Percentiles rank a stretch among this genome's conserved stretches.
These are phyloP conservation scores for Barbus barbus DNA, from an alignment of 2,113 vertebrate genomes.

Conservation along the genomic window DNA sequence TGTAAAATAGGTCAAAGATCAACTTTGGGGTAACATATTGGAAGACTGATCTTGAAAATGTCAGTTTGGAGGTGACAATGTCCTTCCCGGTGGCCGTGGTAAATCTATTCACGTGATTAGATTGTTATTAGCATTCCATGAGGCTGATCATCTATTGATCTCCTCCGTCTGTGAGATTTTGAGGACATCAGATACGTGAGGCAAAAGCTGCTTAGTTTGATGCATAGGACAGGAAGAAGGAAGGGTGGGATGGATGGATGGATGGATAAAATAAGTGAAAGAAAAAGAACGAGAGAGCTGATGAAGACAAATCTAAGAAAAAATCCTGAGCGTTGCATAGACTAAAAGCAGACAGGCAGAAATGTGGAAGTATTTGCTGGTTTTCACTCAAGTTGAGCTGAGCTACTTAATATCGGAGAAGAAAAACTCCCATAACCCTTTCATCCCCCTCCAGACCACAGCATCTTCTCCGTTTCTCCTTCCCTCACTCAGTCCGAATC, in stretches of 20 bases:
- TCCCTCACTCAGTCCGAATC: constrained; percentile 19
- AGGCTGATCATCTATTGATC: constrained; percentile 76
- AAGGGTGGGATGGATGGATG: constrained; percentile 23
- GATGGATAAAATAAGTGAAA: constrained; percentile 10
- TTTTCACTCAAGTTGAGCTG: background rate
- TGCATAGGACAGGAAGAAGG: constrained; percentile 51
- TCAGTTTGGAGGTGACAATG: background rate
- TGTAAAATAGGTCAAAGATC: background rate
- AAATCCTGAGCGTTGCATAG: background rate
- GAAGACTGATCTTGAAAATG: background rate
- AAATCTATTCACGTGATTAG: constrained; percentile 19
- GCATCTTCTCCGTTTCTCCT: background rate
- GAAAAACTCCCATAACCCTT: background rate
- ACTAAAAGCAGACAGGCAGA: constrained; percentile 32
- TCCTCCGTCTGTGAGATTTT: constrained; percentile 70
- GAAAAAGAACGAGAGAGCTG: constrained; percentile 27
- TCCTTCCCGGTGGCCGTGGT: background rate
- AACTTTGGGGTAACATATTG: background rate
- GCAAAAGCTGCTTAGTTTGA: constrained; percentile 38
- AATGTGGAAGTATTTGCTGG: constrained; percentile 3
- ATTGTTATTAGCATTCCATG: constrained; percentile 76
- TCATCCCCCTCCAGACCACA: background rate
- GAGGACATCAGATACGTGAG: constrained; percentile 64
- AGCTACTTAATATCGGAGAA: background rate
- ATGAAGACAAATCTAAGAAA: constrained; percentile 31